Evolutionary conservation across 2,113 vertebrate species (phyloP).

Genomic region (Hyla sarda): DNA sequence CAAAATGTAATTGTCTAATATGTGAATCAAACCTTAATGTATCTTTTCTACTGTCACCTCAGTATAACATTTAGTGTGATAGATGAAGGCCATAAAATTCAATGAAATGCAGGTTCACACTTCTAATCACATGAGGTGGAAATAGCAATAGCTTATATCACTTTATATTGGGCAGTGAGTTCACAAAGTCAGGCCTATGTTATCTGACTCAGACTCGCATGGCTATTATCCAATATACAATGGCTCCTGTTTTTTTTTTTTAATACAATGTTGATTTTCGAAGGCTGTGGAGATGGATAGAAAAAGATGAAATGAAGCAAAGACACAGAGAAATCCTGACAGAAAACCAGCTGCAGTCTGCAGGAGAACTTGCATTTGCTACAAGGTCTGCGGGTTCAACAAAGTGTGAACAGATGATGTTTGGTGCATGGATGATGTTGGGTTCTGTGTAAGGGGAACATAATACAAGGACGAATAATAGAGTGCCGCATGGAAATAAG

Average conservation of each 20-base stretch:
- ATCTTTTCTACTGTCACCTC: not conserved
- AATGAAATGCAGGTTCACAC: conserved; percentile 33
- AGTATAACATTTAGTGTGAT: not conserved
- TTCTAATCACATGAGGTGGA: conserved; percentile 4
- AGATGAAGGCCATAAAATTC: conserved; percentile 8
- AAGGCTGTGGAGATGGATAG: not conserved
- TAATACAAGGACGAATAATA: too few species aligned
- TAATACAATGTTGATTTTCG: not conserved
- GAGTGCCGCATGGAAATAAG: too few species aligned
- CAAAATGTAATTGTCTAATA: conserved; percentile 18
- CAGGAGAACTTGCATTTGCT: not conserved
- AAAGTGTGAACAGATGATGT: too few species aligned
- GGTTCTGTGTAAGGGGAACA: too few species aligned
- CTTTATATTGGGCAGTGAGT: not conserved
- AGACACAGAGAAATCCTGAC: not conserved
- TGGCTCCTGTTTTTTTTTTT: not conserved
- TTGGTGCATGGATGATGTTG: too few species aligned
- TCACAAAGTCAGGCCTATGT: not conserved
- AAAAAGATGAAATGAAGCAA: not conserved
- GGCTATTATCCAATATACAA: not conserved
- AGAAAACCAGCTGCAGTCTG: not conserved
- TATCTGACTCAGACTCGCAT: not conserved
- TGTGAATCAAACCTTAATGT: conserved; percentile 3
- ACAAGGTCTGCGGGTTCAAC: too few species aligned
- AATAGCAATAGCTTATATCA: not conserved